A percentile compares a stretch with the other conserved stretches of the same genome.
phyloP scores from a whole-genome alignment of 92 coral and sea anemone species.

The Pocillopora meandrina region DNA sequence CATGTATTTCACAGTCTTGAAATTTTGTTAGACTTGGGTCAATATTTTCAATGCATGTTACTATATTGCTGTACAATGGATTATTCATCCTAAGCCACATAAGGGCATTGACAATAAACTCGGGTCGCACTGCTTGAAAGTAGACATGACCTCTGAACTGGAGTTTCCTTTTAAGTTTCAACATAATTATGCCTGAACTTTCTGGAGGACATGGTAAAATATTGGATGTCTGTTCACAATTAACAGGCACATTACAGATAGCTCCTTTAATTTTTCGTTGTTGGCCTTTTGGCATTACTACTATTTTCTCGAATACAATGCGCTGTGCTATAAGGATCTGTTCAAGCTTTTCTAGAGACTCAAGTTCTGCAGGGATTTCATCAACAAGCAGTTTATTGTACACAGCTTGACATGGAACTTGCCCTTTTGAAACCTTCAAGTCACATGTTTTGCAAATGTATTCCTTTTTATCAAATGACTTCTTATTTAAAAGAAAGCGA shows the following conservation, averaged over 20 bases:
- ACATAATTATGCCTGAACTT: conserved; percentile 70
- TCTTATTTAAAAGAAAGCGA: neutral
- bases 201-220: conserved; percentile 71
- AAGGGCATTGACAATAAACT: conserved; percentile 36
- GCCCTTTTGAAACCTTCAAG: conserved; percentile 14
- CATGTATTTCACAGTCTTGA: neutral
- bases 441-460: conserved; percentile 41
- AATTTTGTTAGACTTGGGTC: conserved; percentile 2
- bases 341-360: conserved; percentile 22
- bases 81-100: conserved; percentile 45
- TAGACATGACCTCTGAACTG: conserved; percentile 73
- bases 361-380: conserved; percentile 36
- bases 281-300: conserved; percentile 50
- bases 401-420: too few relatives aligned
- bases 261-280: conserved; percentile 53
- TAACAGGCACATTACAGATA: conserved; percentile 66
- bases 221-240: conserved; percentile 66
- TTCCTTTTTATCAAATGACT: conserved; percentile 29
- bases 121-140: conserved; percentile 69
- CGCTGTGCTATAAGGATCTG: conserved; percentile 42
- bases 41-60: conserved; percentile 43
- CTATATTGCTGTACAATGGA: conserved; percentile 46
- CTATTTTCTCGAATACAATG: conserved; percentile 44
- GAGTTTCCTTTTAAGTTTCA: conserved; percentile 69
- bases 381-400: conserved; percentile 15